These are phyloP conservation scores for silkworm (Bombyx mori) DNA, from an alignment of 1,140 invertebrate genomes.

Conservation along the genomic window ASM3026992v2 NC_085118.1:1720001-1720500, in stretches of 20 bases:
- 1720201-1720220: slow-evolving; percentile 85
- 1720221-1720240: slow-evolving; percentile 93
- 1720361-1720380: slow-evolving; percentile 88
- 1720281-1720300: slow-evolving; percentile 82
- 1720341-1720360: slow-evolving; percentile 86
- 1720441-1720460: slow-evolving; percentile 75
- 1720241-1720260: slow-evolving; percentile 87
- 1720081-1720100: slow-evolving; percentile 87
- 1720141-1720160: slow-evolving; percentile 87
- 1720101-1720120: slow-evolving; percentile 89
- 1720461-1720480: slow-evolving; percentile 77
- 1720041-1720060: slow-evolving; percentile 83
- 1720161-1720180: slow-evolving; percentile 91
- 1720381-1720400: slow-evolving; percentile 86
- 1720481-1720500: slow-evolving; percentile 81
- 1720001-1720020: slow-evolving; percentile 76
- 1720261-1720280: slow-evolving; percentile 80
- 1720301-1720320: slow-evolving; percentile 84
- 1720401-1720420: slow-evolving; percentile 88
- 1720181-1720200: slow-evolving; percentile 88
- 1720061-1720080: slow-evolving; percentile 83
- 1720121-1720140: slow-evolving; percentile 89
- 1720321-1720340: slow-evolving; percentile 87
- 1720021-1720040: slow-evolving; percentile 78
- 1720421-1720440: slow-evolving; percentile 77